Percentiles rank a stretch among this genome's conserved stretches.
These are phyloP conservation scores for Craseonycteris thonglongyai DNA, from an alignment of 2,113 vertebrate species.

Conservation along the genomic window DNA sequence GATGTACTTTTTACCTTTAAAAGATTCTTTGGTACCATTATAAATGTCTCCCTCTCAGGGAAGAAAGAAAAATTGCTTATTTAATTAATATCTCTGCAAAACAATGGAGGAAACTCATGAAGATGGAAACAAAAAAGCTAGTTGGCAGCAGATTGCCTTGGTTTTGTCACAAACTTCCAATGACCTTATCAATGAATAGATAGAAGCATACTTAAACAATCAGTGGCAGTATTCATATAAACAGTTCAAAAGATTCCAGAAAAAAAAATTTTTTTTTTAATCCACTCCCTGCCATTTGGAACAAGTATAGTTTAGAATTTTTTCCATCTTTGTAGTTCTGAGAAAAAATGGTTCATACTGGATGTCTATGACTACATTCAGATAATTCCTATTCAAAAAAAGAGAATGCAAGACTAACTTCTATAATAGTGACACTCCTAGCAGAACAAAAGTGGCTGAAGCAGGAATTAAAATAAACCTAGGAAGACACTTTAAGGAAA, in stretches of 20 bases:
- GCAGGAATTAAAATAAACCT: background rate
- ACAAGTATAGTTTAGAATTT: constrained; percentile 9
- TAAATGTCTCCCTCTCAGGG: background rate
- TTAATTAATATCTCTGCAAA: background rate
- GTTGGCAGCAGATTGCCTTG: background rate
- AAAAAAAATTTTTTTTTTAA: background rate
- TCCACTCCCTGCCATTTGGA: background rate
- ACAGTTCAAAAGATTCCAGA: background rate
- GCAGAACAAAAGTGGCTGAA: background rate
- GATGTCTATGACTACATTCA: background rate
- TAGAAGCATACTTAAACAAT: background rate
- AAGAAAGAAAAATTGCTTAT: background rate
- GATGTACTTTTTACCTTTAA: background rate
- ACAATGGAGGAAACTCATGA: background rate
- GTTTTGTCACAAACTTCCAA: background rate
- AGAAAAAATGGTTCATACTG: constrained; percentile 4
- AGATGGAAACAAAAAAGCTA: background rate
- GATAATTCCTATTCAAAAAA: background rate
- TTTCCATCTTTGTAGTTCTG: background rate
- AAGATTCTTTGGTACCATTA: background rate
- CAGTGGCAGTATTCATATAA: background rate
- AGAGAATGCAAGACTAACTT: background rate
- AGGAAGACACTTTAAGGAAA: background rate
- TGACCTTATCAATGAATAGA: background rate
- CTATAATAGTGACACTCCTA: background rate